Percentiles rank a stretch among this genome's conserved stretches.
Conservation (phyloP, 2,797 vertebrate species). For the Tolypeutes matacus region DNA sequence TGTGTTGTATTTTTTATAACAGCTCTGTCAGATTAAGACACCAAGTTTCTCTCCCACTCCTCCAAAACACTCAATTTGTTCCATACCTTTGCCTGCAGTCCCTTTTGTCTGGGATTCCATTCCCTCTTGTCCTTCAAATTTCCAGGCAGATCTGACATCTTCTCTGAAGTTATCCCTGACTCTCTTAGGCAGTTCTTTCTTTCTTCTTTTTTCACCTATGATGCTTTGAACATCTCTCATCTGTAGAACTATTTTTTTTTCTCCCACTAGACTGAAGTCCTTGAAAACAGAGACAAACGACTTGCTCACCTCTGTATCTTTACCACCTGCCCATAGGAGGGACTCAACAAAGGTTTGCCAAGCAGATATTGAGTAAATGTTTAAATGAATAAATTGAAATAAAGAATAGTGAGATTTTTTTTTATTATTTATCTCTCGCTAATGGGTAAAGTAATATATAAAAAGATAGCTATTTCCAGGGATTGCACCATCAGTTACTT, state of each 20-base stretch:
- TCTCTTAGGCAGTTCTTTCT: not conserved
- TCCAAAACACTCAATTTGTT: not conserved
- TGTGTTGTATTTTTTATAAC: too few species aligned
- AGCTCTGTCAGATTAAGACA: too few species aligned
- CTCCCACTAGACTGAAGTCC: not conserved
- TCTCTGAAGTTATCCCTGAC: not conserved
- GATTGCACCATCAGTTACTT: not conserved
- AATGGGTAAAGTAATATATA: not conserved
- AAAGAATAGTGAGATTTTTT: not conserved
- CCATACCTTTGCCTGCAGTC: not conserved
- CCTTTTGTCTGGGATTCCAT: not conserved
- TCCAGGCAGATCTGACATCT: not conserved
- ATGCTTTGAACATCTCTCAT: not conserved
- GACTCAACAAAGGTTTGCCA: not conserved
- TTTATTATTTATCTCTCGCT: conserved; percentile 6
- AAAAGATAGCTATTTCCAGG: not conserved
- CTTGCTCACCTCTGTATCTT: not conserved
- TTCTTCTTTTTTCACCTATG: not conserved
- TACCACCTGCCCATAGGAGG: not conserved
- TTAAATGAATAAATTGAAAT: conserved; percentile 40
- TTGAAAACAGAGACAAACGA: conserved; percentile 9
- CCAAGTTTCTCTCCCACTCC: not conserved
- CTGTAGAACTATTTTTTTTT: not conserved
- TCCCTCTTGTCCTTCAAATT: not conserved
- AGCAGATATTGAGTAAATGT: conserved; percentile 10